Percentiles rank a stretch among this genome's conserved stretches.
These are phyloP conservation scores for Catharus fuscescens DNA, from an alignment of 2,113 vertebrate genomes.

Conservation along the genomic window DNA sequence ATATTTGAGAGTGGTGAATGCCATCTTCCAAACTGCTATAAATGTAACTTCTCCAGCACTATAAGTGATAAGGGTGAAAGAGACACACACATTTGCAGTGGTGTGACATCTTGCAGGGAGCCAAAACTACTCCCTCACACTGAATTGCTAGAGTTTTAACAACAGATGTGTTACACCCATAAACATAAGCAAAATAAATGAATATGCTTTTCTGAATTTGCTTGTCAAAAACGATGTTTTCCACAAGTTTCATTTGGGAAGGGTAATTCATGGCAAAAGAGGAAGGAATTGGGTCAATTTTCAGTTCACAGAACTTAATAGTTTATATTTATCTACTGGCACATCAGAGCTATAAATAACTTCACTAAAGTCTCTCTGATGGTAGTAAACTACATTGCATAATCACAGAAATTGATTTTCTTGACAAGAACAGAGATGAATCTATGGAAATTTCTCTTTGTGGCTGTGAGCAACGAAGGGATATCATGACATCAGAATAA, in stretches of 20 bases:
- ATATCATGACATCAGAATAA: background rate
- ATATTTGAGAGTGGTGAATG: background rate
- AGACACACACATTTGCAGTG: background rate
- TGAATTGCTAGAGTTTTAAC: background rate
- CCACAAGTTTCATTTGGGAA: background rate
- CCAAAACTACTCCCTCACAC: background rate
- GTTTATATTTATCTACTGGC: background rate
- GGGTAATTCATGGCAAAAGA: background rate
- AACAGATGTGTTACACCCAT: background rate
- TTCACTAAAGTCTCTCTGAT: background rate
- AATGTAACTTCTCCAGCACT: background rate
- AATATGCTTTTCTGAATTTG: background rate
- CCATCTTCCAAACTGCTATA: background rate
- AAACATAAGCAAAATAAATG: background rate
- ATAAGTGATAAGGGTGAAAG: background rate
- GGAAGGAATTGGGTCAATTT: background rate
- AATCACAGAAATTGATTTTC: constrained; percentile 31
- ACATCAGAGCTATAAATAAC: background rate
- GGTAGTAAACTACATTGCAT: background rate
- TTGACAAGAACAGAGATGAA: background rate
- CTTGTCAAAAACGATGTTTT: background rate
- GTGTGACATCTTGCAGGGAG: background rate
- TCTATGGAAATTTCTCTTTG: background rate
- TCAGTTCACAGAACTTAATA: background rate
- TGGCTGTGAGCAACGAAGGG: background rate